Evolutionary conservation across 2,797 vertebrate genomes (phyloP).

Genomic region (Neopelma chrysocephalum): DNA sequence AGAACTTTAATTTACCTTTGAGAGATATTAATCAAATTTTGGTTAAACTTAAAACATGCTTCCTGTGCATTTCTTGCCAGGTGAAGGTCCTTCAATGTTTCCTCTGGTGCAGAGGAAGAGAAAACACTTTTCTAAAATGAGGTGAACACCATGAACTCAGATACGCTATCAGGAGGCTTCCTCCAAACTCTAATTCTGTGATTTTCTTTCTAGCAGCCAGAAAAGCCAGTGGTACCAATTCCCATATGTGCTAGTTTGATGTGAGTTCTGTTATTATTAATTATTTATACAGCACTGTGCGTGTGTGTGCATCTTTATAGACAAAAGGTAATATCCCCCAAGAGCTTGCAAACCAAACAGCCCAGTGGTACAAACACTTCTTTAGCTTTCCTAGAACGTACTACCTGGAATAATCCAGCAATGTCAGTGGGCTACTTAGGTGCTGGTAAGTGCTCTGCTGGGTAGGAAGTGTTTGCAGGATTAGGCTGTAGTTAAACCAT

Average conservation of each 20-base stretch:
- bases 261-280: constrained; percentile 54
- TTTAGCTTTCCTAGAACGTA: background rate
- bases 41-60: constrained; percentile 37
- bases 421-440: constrained; percentile 14
- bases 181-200: constrained; percentile 18
- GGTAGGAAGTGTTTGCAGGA: constrained; percentile 44
- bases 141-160: background rate
- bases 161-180: constrained; percentile 8
- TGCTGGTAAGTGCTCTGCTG: background rate
- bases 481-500: constrained; percentile 32
- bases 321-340: constrained; percentile 47
- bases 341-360: constrained; percentile 20
- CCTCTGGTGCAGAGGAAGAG: constrained; percentile 4
- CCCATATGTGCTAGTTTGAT: background rate
- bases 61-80: constrained; percentile 37
- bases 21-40: constrained; percentile 22
- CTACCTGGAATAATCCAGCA: constrained; percentile 10
- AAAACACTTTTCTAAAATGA: background rate
- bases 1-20: constrained; percentile 56
- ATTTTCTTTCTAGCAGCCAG: constrained; percentile 30
- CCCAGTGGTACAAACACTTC: constrained; percentile 36
- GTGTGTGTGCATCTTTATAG: constrained; percentile 38
- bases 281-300: constrained; percentile 33
- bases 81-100: background rate
- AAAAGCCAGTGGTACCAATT: background rate